These are phyloP conservation scores for Pteronotus mesoamericanus DNA, from an alignment of 2,797 vertebrate species.

Conservation along the genomic window DNA sequence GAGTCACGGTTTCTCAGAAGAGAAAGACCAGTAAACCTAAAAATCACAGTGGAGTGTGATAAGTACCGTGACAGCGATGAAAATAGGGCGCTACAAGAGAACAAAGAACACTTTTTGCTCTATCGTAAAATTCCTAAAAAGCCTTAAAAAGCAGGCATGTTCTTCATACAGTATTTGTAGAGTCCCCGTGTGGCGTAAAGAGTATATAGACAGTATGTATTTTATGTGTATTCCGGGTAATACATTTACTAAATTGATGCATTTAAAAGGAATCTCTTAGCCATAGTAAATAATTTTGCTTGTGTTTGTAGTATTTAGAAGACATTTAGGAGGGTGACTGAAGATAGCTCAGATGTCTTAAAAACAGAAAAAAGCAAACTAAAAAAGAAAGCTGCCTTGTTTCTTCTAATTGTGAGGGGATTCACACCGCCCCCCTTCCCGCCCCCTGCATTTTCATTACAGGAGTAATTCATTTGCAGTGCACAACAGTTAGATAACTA, in stretches of 20 bases:
- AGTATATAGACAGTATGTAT: neutral
- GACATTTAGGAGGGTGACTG: neutral
- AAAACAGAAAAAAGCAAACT: neutral
- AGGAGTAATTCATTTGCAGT: neutral
- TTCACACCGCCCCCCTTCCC: accelerated
- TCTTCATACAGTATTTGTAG: neutral
- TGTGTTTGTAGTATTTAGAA: conserved; percentile 22
- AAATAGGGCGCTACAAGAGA: neutral
- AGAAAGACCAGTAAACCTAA: neutral
- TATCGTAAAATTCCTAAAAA: neutral
- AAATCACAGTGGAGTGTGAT: neutral
- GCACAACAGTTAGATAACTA: neutral
- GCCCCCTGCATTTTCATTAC: neutral
- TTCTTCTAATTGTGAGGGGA: neutral
- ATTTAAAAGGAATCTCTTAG: neutral
- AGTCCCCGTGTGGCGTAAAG: neutral
- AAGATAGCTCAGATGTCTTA: neutral
- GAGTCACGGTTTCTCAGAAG: neutral
- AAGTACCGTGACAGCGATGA: neutral
- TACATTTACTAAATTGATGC: neutral
- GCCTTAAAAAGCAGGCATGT: neutral
- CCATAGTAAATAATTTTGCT: neutral
- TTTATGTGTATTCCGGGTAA: neutral
- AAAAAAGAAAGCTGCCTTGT: neutral
- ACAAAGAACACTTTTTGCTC: neutral